These are phyloP conservation scores for Brenthis ino DNA, from an alignment of 2,888 invertebrate genomes.

Conservation along the genomic window DNA sequence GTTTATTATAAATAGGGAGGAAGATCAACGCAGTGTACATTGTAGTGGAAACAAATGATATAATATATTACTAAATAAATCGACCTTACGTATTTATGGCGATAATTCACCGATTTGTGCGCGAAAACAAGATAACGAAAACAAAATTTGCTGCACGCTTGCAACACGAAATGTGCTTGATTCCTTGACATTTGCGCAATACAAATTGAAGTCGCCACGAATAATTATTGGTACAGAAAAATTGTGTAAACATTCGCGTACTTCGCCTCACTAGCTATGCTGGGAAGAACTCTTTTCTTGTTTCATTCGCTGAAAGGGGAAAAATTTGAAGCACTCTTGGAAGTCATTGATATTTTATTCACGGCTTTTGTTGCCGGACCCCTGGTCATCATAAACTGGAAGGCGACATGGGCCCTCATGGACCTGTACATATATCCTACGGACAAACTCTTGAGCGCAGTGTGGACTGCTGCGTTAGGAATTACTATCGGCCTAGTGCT, in stretches of 20 bases:
- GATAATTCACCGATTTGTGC: conserved; percentile 24
- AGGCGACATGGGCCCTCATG: conserved; percentile 90
- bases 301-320: conserved; percentile 23
- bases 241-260: conserved; percentile 1
- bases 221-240: conserved; percentile 6
- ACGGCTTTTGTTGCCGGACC: conserved; percentile 84
- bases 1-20: conserved; percentile 7
- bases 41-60: not conserved
- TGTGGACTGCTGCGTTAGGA: conserved; percentile 84
- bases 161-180: not conserved
- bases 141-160: conserved; percentile 23
- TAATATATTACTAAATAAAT: not conserved
- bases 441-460: conserved; percentile 78
- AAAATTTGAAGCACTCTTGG: conserved; percentile 63
- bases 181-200: conserved; percentile 21
- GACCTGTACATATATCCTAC: conserved; percentile 86
- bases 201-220: conserved; percentile 6
- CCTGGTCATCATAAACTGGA: conserved; percentile 91
- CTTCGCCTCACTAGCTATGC: conserved; percentile 28
- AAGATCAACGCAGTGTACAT: not conserved
- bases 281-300: conserved; percentile 26
- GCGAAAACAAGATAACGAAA: conserved; percentile 25
- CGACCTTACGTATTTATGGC: conserved; percentile 19
- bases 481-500: conserved; percentile 84
- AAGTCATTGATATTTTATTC: conserved; percentile 83